A percentile compares a stretch with the other conserved stretches of the same genome.
Evolutionary conservation across 2,113 vertebrate species (phyloP).

Genomic region (Sphaerodactylus townsendi): DNA sequence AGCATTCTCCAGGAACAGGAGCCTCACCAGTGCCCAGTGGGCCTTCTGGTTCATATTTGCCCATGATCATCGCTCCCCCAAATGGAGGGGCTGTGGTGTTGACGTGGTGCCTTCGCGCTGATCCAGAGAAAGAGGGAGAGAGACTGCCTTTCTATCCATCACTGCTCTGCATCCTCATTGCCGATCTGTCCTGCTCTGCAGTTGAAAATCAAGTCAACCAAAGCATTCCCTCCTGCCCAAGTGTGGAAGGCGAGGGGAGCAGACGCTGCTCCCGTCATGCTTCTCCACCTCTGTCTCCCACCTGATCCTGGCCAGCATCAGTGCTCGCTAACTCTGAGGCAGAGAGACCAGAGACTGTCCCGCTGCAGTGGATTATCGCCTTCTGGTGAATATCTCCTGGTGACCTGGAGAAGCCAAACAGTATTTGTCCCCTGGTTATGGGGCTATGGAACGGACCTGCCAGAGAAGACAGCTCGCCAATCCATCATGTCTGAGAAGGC

Average conservation of each 20-base stretch:
- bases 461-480: neutral
- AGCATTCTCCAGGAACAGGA: constrained; percentile 30
- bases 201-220: constrained; percentile 41
- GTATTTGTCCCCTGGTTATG: neutral
- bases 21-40: constrained; percentile 39
- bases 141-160: constrained; percentile 1
- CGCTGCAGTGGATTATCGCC: fast-evolving
- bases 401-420: neutral
- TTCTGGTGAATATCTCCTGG: neutral
- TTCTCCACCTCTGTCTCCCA: neutral
- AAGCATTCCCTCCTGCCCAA: constrained; percentile 39
- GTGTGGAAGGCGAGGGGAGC: neutral
- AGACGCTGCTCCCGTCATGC: neutral
- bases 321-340: neutral
- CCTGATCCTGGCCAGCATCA: neutral
- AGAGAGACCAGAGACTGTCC: neutral
- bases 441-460: neutral
- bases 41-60: constrained; percentile 48
- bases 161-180: neutral
- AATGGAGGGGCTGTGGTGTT: constrained; percentile 42
- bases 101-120: constrained; percentile 38
- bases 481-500: neutral
- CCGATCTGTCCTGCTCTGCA: constrained; percentile 9
- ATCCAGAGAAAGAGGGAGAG: constrained; percentile 20
- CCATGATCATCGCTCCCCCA: constrained; percentile 36